These are phyloP conservation scores for Drosophila nigritarsus DNA, from an alignment of 2,888 invertebrate genomes.

Conservation along the genomic window DNA sequence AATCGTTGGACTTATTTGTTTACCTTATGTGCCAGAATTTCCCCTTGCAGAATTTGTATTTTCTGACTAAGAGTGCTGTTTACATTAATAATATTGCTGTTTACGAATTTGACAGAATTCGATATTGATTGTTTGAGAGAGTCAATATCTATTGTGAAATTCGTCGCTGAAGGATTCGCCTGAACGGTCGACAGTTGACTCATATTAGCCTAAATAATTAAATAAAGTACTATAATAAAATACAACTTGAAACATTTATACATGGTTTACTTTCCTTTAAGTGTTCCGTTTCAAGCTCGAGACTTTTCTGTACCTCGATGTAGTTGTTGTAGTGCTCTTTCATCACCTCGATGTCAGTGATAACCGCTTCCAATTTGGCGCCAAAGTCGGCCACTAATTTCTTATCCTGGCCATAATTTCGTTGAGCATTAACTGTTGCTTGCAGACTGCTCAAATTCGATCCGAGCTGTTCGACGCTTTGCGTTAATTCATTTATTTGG, in stretches of 20 bases:
- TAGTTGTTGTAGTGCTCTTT: conserved; percentile 81
- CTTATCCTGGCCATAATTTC: conserved; percentile 82
- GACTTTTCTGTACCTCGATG: conserved; percentile 72
- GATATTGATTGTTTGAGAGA: conserved; percentile 63
- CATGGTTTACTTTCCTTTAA: conserved; percentile 46
- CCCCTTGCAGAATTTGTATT: conserved; percentile 75
- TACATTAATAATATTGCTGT: conserved; percentile 72
- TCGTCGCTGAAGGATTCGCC: conserved; percentile 58
- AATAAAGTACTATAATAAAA: neutral
- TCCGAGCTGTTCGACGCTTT: conserved; percentile 86
- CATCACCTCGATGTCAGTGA: conserved; percentile 81
- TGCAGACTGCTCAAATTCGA: conserved; percentile 84
- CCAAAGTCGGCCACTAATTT: conserved; percentile 84
- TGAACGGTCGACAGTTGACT: conserved; percentile 60
- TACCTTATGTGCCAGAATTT: conserved; percentile 80
- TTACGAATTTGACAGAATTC: conserved; percentile 68
- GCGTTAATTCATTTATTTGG: conserved; percentile 87
- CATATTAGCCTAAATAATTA: conserved; percentile 68
- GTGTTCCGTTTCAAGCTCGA: conserved; percentile 71
- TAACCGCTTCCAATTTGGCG: conserved; percentile 84
- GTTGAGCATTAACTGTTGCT: conserved; percentile 73
- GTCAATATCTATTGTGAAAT: conserved; percentile 68
- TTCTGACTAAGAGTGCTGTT: conserved; percentile 83
- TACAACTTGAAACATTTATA: neutral
- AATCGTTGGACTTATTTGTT: neutral